A percentile compares a stretch with the other conserved stretches of the same genome.
phyloP scores from a whole-genome alignment of 2,113 vertebrate genomes.

The Hemichromis elongatus region DNA sequence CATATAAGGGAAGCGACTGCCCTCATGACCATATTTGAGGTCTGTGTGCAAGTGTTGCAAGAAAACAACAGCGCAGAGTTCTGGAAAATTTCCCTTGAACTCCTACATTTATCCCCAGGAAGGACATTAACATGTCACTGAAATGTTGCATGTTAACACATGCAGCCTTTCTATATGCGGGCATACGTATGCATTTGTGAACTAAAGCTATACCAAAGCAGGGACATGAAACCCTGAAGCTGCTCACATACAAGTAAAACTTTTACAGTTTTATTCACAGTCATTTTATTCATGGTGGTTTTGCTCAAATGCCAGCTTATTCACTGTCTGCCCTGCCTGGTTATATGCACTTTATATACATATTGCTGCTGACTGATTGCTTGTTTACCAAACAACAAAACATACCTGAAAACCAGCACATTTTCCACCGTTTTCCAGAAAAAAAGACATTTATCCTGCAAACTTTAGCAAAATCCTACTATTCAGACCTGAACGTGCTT shows the following conservation, averaged over 20 bases:
- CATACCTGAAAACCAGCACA: neutral
- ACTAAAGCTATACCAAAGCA: neutral
- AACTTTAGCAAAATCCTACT: neutral
- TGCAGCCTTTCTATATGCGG: neutral
- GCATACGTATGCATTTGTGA: neutral
- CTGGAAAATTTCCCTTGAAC: neutral
- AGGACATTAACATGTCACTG: neutral
- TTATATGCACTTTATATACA: neutral
- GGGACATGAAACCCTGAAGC: neutral
- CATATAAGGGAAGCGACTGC: neutral
- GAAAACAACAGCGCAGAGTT: neutral
- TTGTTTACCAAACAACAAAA: neutral
- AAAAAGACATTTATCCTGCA: neutral
- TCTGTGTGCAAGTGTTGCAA: neutral
- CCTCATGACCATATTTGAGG: neutral
- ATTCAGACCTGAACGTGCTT: neutral
- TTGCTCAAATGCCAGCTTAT: neutral
- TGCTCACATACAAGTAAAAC: neutral
- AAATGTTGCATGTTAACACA: neutral
- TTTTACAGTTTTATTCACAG: neutral
- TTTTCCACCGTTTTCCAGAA: neutral
- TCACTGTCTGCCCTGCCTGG: neutral
- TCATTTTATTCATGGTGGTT: neutral
- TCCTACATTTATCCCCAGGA: slow-evolving; percentile 1
- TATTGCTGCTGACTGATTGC: neutral